Evolutionary conservation across 2,888 invertebrate species (phyloP), one percentile per base, ranked within the genome.

Genomic region (Therioaphis trifolii): DNA sequence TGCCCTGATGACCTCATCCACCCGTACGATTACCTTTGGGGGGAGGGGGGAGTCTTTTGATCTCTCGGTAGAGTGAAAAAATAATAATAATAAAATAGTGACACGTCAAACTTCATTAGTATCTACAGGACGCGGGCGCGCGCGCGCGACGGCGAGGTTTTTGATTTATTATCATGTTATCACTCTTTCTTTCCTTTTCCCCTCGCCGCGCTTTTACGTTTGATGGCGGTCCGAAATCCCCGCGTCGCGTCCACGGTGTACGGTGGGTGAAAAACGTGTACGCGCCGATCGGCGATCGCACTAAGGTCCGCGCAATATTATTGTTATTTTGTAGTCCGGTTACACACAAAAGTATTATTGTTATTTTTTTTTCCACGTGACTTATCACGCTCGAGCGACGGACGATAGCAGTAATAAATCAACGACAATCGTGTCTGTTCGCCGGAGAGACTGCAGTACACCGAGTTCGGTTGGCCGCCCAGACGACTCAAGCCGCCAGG

Each of bases 91-190:
- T 46, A 72, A 72, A 80, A 71, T 61, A 49, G 69, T 72, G 71
- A 72, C 71, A 72, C 71, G 71, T 80, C 80, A 72, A 80, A 80
- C 61, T 80, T 80, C 80, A 72, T 80, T 80, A 72, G 46, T 49
- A 58, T 55, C 43, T n/a, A n/a, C n/a, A 4, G n/a, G n/a, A n/a
- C n/a, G n/a, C 52, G 0, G n/a, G 4, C 52, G 35, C n/a, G 58
- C 58, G 12, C 27, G 29, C n/a, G 35, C 68, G 35, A 35, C 18
- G 72, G 7, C 12, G 27, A 71, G 58, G 12, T 58, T 58, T 80
- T 71, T 71, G 55, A 43, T 79, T 79, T 69, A 68, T 68, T 52
- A 18, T 49, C 29, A 29, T 69, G n/a, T 63, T 43, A 24, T 46
- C 4, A 4, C 15, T 24, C 18, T 40, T 0, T 14, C 61, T 43